Percentiles rank a stretch among this genome's conserved stretches.
Evolutionary conservation across 1,140 invertebrate species (phyloP).

Genomic region (Drosophila melanogaster): DNA sequence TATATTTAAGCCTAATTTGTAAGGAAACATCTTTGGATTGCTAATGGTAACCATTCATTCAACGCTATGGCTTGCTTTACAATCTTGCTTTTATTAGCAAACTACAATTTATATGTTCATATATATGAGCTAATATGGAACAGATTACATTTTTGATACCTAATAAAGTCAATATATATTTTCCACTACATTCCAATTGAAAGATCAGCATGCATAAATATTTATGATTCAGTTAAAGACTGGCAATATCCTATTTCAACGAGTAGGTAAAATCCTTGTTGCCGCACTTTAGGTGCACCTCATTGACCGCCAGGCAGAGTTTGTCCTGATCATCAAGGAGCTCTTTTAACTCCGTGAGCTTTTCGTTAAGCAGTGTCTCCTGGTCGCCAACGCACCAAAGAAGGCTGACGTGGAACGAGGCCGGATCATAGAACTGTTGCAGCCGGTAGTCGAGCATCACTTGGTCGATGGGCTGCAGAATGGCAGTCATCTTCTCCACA

Average conservation of each 20-base stretch:
- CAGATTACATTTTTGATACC: background rate
- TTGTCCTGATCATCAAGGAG: constrained; percentile 61
- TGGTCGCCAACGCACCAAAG: constrained; percentile 77
- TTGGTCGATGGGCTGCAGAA: constrained; percentile 61
- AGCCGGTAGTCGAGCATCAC: constrained; percentile 77
- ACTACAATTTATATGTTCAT: too few species aligned
- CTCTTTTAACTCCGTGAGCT: constrained; percentile 46
- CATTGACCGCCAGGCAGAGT: constrained; percentile 70
- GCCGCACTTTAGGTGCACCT: constrained; percentile 84
- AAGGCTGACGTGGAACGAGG: constrained; percentile 77
- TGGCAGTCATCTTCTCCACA: constrained; percentile 45
- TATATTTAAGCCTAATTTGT: too few species aligned
- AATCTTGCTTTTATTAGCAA: too few species aligned
- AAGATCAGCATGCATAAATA: background rate
- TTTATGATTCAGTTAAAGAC: too few species aligned
- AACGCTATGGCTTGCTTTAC: background rate
- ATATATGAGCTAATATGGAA: background rate
- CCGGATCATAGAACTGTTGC: constrained; percentile 60
- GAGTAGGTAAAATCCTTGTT: constrained; percentile 85
- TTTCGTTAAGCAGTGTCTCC: constrained; percentile 33
- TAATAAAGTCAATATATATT: background rate
- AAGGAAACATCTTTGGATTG: too few species aligned
- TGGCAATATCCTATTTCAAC: constrained; percentile 43
- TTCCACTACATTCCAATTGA: background rate
- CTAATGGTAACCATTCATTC: background rate